Conservation (phyloP, 2,113 vertebrate genomes). For the Panthera leo region DNA sequence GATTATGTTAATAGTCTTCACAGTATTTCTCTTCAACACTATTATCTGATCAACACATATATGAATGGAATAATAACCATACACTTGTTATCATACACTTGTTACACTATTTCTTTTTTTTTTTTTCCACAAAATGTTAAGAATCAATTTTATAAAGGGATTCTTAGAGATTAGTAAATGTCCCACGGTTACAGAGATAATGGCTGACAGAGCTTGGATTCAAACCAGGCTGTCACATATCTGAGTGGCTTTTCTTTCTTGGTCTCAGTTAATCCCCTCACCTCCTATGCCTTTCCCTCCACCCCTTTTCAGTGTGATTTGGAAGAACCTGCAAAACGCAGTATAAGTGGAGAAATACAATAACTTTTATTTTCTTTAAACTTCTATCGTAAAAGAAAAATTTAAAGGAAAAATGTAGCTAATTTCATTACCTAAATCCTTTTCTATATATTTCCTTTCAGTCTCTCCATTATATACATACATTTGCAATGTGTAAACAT, state of each 20-base stretch:
- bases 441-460: not conserved
- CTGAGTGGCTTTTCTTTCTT: not conserved
- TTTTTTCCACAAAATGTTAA: not conserved
- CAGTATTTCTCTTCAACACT: not conserved
- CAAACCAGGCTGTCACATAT: not conserved
- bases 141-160: not conserved
- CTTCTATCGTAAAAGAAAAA: slow-evolving; percentile 4
- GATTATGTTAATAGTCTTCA: not conserved
- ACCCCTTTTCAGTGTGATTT: not conserved
- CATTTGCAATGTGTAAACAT: slow-evolving; percentile 3
- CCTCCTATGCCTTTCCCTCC: rapidly evolving
- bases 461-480: not conserved
- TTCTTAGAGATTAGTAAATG: not conserved
- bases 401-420: not conserved
- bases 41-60: not conserved
- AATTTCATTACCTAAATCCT: not conserved
- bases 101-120: not conserved
- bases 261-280: not conserved
- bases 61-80: not conserved
- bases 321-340: not conserved
- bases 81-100: not conserved
- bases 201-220: not conserved
- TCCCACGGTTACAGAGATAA: not conserved
- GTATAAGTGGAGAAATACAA: not conserved
- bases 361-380: not conserved